These are phyloP conservation scores for Steinernema carpocapsae DNA, from an alignment of 2,888 invertebrate species.

Conservation along the genomic window DNA sequence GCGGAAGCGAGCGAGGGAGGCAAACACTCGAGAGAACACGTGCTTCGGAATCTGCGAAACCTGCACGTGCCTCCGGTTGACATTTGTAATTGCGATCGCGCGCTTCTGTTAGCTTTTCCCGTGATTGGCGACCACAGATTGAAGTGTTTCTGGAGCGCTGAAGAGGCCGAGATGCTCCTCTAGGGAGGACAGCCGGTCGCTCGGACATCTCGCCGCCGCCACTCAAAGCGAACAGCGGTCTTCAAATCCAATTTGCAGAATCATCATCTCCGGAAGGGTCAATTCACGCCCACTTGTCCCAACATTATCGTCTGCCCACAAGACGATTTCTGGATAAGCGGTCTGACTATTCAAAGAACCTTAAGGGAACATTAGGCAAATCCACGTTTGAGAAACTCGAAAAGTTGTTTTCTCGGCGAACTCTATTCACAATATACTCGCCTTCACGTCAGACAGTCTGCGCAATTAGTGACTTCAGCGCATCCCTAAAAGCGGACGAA, in stretches of 20 bases:
- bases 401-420: background rate
- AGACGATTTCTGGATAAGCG: too few relatives aligned
- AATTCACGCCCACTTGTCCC: background rate
- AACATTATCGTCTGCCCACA: background rate
- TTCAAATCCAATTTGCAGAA: slow-evolving; percentile 2
- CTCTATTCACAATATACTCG: background rate
- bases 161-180: too few relatives aligned
- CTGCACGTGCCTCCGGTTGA: slow-evolving; percentile 10
- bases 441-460: background rate
- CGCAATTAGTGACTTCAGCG: background rate
- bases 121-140: background rate
- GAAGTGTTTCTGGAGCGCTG: too few relatives aligned
- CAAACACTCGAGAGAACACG: slow-evolving; percentile 15
- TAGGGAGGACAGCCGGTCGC: too few relatives aligned
- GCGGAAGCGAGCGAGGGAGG: background rate
- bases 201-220: background rate
- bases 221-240: background rate
- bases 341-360: too few relatives aligned
- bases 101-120: slow-evolving; percentile 3
- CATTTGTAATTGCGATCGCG: slow-evolving; percentile 19
- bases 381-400: too few relatives aligned
- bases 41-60: background rate
- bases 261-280: background rate
- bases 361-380: too few relatives aligned
- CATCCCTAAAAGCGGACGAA: background rate